These are phyloP conservation scores for Heterodera schachtii DNA, from an alignment of 1,140 invertebrate genomes.

Conservation along the genomic window DNA sequence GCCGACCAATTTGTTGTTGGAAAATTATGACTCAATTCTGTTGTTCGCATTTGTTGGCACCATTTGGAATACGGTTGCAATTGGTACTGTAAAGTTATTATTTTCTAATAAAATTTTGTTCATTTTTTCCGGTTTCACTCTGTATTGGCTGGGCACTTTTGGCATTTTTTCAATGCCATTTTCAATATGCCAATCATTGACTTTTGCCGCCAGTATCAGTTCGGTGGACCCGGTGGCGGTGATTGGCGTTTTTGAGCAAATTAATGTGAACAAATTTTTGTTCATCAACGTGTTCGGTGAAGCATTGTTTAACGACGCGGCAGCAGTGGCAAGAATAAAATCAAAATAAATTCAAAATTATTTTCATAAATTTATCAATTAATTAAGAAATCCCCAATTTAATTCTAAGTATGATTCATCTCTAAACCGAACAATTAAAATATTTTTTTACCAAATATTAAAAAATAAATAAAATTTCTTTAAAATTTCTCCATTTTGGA, in stretches of 20 bases:
- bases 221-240: constrained; percentile 81
- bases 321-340: constrained; percentile 37
- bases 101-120: not conserved
- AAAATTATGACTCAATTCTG: constrained; percentile 91
- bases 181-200: constrained; percentile 80
- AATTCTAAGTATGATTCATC: no score
- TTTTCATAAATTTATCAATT: no score
- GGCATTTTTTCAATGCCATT: constrained; percentile 41
- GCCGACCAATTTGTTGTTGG: constrained; percentile 91
- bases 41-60: constrained; percentile 85
- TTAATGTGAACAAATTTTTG: not conserved
- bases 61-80: constrained; percentile 60
- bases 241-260: not conserved
- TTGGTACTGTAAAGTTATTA: constrained; percentile 31
- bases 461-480: no score
- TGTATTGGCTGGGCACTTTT: constrained; percentile 28
- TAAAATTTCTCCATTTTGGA: no score
- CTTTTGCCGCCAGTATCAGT: constrained; percentile 91
- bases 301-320: constrained; percentile 92
- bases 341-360: no score
- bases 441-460: no score
- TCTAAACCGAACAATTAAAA: no score
- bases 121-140: constrained; percentile 5
- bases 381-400: no score
- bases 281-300: constrained; percentile 95